Conservation (phyloP, 2,113 vertebrate species). For the Trachemys scripta region DNA sequence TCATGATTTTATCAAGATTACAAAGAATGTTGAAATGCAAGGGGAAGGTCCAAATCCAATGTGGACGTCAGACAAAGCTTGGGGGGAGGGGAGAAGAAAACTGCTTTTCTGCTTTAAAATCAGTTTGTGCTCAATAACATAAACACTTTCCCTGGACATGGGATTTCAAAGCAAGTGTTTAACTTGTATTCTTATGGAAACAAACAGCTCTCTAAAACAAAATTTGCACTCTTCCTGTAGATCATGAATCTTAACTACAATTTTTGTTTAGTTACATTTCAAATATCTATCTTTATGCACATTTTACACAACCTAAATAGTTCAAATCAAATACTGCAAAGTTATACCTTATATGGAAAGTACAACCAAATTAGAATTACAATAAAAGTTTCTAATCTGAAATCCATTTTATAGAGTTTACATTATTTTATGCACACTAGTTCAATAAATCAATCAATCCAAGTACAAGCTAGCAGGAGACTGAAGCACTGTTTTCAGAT, state of each 20-base stretch:
- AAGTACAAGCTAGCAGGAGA: background rate
- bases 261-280: background rate
- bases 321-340: background rate
- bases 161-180: background rate
- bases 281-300: background rate
- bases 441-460: background rate
- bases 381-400: background rate
- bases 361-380: background rate
- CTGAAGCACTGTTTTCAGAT: background rate
- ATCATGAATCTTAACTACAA: background rate
- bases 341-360: background rate
- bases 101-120: background rate
- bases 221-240: background rate
- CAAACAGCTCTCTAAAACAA: background rate
- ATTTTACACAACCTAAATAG: background rate
- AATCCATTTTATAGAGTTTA: background rate
- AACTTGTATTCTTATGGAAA: background rate
- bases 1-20: background rate
- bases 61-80: background rate
- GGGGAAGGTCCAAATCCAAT: background rate
- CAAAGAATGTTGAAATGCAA: background rate
- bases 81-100: background rate
- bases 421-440: rapidly evolving
- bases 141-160: background rate
- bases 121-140: background rate